A percentile compares a stretch with the other conserved stretches of the same genome.
These are phyloP conservation scores for Lutjanus argentimaculatus DNA, from an alignment of 2,797 vertebrate genomes.

Conservation along the genomic window DNA sequence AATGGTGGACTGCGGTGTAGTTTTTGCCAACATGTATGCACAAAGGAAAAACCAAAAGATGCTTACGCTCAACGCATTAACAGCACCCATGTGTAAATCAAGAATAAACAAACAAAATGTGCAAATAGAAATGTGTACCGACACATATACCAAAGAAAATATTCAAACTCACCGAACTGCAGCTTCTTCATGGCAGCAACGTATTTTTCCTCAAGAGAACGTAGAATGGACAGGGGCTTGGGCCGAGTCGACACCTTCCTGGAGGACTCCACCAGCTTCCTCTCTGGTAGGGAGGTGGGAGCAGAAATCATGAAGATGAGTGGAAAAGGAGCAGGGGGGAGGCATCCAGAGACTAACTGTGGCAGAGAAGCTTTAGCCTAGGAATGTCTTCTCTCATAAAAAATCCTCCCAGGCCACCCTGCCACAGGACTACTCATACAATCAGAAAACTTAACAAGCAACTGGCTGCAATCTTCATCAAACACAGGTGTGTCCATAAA, in stretches of 20 bases:
- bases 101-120: not conserved
- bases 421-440: not conserved
- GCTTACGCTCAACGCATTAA: not conserved
- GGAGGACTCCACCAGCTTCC: constrained; percentile 95
- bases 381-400: not conserved
- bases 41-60: constrained; percentile 1
- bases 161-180: constrained; percentile 92
- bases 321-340: not conserved
- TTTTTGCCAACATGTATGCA: not conserved
- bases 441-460: not conserved
- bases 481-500: not conserved
- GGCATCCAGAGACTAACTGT: not conserved
- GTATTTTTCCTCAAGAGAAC: constrained; percentile 97
- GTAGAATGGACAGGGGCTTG: constrained; percentile 93
- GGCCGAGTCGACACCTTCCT: constrained; percentile 91
- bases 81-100: not conserved
- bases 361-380: not conserved
- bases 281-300: constrained; percentile 84
- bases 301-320: not conserved
- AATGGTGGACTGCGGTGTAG: not conserved
- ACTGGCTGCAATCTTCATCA: not conserved
- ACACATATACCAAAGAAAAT: not conserved
- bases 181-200: constrained; percentile 98
- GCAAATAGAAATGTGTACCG: not conserved
- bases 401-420: not conserved